Evolutionary conservation across 2,888 invertebrate species (phyloP), one percentile per base, ranked within the genome.

Genomic region (Ormyrus labotus): DNA sequence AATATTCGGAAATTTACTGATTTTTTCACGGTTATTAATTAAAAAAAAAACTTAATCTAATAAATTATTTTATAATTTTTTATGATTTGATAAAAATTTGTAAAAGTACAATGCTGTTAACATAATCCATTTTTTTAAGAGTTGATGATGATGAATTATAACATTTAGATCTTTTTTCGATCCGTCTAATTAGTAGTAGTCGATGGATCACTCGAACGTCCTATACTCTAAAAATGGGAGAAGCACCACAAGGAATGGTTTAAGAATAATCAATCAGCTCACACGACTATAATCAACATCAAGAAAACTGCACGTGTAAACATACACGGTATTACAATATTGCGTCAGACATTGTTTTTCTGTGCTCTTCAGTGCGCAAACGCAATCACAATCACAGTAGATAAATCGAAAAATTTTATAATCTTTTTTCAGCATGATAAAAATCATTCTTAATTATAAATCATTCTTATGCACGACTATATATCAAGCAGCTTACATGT

Each of bases 221-320:
- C 55, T 76, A 68, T 45, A 75, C 72, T 58, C 68, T 77, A 77
- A 45, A 10, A 71, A 75, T 64, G 8, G 63, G 9, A 78, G 48
- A 74, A 81, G 81, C 71, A 74, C 73, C 73, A 76, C 67, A 57
- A 34, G 61, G 65, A 81, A 74, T 81, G 74, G 60, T 78, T 73
- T n/a, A 11, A 51, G n/a, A 64, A 58, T 69, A 68, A 77, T 64
- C 58, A 68, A 72, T 73, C 51, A 11, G 53, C 57, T 74, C 50
- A 65, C 13, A 48, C 13, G 55, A 61, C 57, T 70, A 74, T n/a
- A 78, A 61, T 78, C 75, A 76, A 72, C 80, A 80, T 77, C 72
- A 47, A 80, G 58, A 57, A 63, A 77, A 69, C 11, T 70, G 70
- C 69, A 74, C 19, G 60, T 73, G 69, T 47, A 78, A 57, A 64